These are phyloP conservation scores for Crenichthys baileyi DNA, from an alignment of 2,797 vertebrate genomes.

Conservation along the genomic window DNA sequence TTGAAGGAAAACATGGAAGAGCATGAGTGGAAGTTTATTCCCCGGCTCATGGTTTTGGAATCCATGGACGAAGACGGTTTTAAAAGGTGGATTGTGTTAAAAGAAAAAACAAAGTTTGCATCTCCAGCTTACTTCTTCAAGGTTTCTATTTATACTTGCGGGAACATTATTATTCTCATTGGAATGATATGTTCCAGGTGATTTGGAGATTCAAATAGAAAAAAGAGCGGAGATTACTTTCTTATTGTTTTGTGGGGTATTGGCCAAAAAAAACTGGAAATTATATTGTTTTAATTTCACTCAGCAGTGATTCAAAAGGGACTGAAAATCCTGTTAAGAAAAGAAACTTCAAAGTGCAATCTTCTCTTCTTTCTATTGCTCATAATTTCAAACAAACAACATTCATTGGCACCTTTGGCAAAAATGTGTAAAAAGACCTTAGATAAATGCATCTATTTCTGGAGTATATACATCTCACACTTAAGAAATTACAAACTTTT, in stretches of 20 bases:
- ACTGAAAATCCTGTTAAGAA: slow-evolving; percentile 28
- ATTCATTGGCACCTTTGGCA: background rate
- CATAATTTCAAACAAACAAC: slow-evolving; percentile 2
- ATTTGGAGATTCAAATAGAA: slow-evolving; percentile 50
- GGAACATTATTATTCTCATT: slow-evolving; percentile 63
- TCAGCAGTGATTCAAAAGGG: slow-evolving; percentile 23
- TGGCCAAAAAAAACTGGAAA: slow-evolving; percentile 49
- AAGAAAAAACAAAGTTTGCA: slow-evolving; percentile 64
- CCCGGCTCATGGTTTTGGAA: slow-evolving; percentile 70
- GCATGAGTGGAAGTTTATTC: slow-evolving; percentile 78
- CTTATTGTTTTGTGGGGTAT: slow-evolving; percentile 58
- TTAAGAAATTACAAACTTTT: background rate
- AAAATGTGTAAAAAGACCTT: background rate
- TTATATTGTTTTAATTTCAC: slow-evolving; percentile 36
- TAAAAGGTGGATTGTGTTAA: slow-evolving; percentile 71
- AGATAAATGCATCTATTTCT: background rate
- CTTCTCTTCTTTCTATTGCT: background rate
- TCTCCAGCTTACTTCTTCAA: slow-evolving; percentile 68
- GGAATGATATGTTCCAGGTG: slow-evolving; percentile 61
- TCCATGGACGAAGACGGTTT: slow-evolving; percentile 67
- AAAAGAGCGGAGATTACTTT: slow-evolving; percentile 52
- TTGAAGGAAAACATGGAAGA: slow-evolving; percentile 76
- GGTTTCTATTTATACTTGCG: slow-evolving; percentile 72
- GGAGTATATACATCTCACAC: background rate
- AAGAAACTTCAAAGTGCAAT: background rate